Evolutionary conservation across 1,140 invertebrate genomes (phyloP).

Genomic region (Gerris buenoi): DNA sequence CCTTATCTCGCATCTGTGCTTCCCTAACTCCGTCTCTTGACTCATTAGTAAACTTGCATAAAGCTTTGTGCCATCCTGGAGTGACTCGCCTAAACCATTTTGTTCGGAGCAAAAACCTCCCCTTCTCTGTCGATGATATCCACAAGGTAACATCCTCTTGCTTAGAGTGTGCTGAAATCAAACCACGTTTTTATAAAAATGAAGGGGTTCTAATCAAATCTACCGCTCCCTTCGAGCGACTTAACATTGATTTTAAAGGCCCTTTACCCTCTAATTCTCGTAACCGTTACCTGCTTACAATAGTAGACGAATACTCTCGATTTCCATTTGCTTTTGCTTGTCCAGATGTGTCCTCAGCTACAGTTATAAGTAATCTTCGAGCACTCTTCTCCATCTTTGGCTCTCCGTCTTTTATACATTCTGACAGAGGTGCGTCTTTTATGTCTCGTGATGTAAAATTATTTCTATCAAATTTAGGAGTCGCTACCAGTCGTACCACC

Average conservation of each 20-base stretch:
- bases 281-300: slow-evolving; percentile 22
- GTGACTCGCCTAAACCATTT: slow-evolving; percentile 8
- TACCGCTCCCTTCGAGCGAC: slow-evolving; percentile 20
- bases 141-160: not conserved
- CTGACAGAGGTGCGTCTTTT: slow-evolving; percentile 17
- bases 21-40: too few species aligned
- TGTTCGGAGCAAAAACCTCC: slow-evolving; percentile 9
- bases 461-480: slow-evolving; percentile 8
- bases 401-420: slow-evolving; percentile 18
- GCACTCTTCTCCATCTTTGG: slow-evolving; percentile 20
- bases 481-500: slow-evolving; percentile 16
- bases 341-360: slow-evolving; percentile 16
- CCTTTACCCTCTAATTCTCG: slow-evolving; percentile 19
- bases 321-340: slow-evolving; percentile 24
- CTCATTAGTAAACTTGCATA: slow-evolving; percentile 11
- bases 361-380: slow-evolving; percentile 19
- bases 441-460: slow-evolving; percentile 19
- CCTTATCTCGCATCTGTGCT: slow-evolving; percentile 16
- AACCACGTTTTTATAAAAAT: slow-evolving; percentile 1
- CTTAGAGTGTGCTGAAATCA: slow-evolving; percentile 4
- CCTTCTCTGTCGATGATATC: slow-evolving; percentile 9
- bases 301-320: slow-evolving; percentile 27
- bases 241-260: slow-evolving; percentile 25
- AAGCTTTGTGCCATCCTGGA: slow-evolving; percentile 20
- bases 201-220: slow-evolving; percentile 18